Conservation (phyloP, 2,797 vertebrate genomes). For the Pachyuromys duprasi region DNA sequence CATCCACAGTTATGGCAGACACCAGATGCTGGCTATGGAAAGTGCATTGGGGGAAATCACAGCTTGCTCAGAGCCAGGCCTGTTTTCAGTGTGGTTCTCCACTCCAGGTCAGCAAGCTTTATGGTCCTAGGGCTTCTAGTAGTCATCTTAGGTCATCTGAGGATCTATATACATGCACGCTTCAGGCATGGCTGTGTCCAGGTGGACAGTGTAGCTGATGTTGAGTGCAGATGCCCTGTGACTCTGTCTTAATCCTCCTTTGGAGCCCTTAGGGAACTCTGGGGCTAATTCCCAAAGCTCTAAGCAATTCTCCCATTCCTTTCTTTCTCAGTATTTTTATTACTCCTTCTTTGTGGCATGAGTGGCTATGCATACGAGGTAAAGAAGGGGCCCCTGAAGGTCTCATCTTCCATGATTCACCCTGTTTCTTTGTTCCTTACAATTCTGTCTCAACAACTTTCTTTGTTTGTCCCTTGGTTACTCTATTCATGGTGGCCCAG, state of each 20-base stretch:
- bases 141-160: conserved; percentile 20
- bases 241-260: background rate
- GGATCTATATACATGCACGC: background rate
- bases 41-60: background rate
- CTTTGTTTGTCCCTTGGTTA: background rate
- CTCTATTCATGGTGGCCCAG: background rate
- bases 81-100: background rate
- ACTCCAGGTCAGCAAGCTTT: background rate
- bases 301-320: background rate
- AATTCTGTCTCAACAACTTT: background rate
- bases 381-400: background rate
- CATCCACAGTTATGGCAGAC: background rate
- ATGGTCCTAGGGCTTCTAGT: background rate
- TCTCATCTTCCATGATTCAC: background rate
- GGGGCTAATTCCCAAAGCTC: background rate
- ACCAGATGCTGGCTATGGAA: background rate
- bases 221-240: background rate
- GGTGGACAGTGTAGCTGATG: background rate
- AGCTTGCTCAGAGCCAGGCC: background rate
- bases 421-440: background rate
- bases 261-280: background rate
- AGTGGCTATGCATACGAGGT: background rate
- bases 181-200: conserved; percentile 15
- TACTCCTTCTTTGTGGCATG: background rate
- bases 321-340: background rate